Evolutionary conservation across 2,113 vertebrate species (phyloP).

Genomic region (Gobio gobio): DNA sequence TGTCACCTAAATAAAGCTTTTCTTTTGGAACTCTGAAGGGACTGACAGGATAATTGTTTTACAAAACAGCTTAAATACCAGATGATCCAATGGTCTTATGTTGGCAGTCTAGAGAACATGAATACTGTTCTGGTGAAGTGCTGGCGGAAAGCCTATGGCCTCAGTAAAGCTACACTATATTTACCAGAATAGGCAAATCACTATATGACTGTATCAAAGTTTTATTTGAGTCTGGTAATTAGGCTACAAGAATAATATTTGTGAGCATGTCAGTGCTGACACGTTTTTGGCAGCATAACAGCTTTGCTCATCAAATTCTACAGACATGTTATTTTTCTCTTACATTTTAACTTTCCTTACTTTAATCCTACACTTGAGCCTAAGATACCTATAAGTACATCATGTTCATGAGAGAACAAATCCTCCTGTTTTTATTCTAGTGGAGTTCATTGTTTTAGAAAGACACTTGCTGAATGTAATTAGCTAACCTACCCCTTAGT

Average conservation of each 20-base stretch:
- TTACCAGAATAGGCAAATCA: slow-evolving; percentile 6
- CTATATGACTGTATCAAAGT: not conserved
- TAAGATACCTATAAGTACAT: not conserved
- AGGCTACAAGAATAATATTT: not conserved
- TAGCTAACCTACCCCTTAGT: not conserved
- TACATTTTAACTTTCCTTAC: too few species aligned
- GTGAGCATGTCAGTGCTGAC: not conserved
- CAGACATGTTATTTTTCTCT: not conserved
- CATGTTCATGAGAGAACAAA: not conserved
- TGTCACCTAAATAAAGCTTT: slow-evolving; percentile 31
- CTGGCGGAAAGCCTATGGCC: not conserved
- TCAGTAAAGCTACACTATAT: not conserved
- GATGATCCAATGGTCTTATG: slow-evolving; percentile 20
- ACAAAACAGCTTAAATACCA: slow-evolving; percentile 48
- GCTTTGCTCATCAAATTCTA: not conserved
- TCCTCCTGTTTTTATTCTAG: not conserved
- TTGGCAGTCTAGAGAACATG: slow-evolving; percentile 22
- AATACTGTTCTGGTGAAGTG: slow-evolving; percentile 9
- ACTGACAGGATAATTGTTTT: slow-evolving; percentile 49
- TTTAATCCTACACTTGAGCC: not conserved
- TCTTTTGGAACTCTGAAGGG: slow-evolving; percentile 5
- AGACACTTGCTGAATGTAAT: not conserved
- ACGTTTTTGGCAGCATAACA: not conserved
- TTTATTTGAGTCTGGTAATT: not conserved
- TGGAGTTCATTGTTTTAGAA: not conserved